Evolutionary conservation across 2,797 vertebrate genomes (phyloP).

Genomic region (Zonotrichia albicollis): DNA sequence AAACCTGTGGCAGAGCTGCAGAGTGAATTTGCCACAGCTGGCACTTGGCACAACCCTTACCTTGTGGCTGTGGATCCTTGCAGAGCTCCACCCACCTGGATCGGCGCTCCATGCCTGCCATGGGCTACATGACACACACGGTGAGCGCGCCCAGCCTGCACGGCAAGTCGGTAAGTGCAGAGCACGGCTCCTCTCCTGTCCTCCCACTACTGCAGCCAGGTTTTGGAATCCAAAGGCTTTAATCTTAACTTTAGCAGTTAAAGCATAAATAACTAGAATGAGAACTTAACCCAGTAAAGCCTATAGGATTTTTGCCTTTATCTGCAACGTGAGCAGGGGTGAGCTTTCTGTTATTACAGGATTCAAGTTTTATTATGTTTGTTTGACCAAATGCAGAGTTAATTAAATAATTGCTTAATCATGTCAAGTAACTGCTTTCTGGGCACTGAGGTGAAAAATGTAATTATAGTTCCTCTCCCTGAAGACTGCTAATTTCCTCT

Average conservation of each 20-base stretch:
- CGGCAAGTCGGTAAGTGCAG: slow-evolving; percentile 91
- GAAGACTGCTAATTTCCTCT: slow-evolving; percentile 80
- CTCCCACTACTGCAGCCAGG: not conserved
- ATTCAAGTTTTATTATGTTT: slow-evolving; percentile 28
- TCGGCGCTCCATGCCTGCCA: slow-evolving; percentile 90
- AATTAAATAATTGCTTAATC: slow-evolving; percentile 54
- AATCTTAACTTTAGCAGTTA: not conserved
- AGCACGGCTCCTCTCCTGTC: not conserved
- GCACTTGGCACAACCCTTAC: not conserved
- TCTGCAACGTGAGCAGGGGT: not conserved
- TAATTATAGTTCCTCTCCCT: slow-evolving; percentile 62
- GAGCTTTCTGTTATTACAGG: slow-evolving; percentile 15
- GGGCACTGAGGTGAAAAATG: slow-evolving; percentile 65
- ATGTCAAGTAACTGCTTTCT: slow-evolving; percentile 61
- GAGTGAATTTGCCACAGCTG: not conserved
- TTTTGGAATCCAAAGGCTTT: not conserved
- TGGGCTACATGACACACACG: slow-evolving; percentile 99
- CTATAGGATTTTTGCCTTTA: not conserved
- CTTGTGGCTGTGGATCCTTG: slow-evolving; percentile 30
- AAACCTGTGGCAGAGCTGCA: not conserved
- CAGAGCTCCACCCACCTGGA: slow-evolving; percentile 87
- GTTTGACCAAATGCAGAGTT: slow-evolving; percentile 55
- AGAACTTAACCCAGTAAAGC: not conserved
- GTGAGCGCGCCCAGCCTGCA: slow-evolving; percentile 97
- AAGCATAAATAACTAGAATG: not conserved